phyloP scores from a whole-genome alignment of 2,113 vertebrate species.

The Chitala chitala region DNA sequence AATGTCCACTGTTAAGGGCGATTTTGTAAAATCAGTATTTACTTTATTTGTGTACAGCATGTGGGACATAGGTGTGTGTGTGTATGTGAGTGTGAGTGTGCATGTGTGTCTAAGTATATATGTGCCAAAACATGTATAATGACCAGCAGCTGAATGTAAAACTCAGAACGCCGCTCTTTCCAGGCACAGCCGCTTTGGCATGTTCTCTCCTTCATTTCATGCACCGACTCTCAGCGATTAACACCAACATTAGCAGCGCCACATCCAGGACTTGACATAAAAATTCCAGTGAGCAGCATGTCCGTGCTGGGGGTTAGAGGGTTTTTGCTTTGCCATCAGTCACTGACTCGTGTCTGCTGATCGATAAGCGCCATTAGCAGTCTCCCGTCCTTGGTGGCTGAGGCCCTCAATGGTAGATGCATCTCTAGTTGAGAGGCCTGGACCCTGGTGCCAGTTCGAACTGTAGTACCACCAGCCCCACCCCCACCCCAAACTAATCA shows the following conservation, averaged over 20 bases:
- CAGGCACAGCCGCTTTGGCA: too few species aligned
- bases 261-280: not conserved
- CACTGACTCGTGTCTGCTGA: conserved; percentile 31
- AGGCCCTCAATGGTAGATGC: not conserved
- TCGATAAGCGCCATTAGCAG: conserved; percentile 46
- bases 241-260: not conserved
- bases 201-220: too few species aligned
- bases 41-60: too few species aligned
- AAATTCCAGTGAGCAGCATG: not conserved
- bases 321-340: conserved; percentile 44
- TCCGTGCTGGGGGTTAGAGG: conserved; percentile 1
- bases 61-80: too few species aligned
- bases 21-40: too few species aligned
- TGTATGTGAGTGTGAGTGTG: too few species aligned
- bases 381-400: conserved; percentile 25
- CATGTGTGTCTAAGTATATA: too few species aligned
- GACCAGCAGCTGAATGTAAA: too few species aligned
- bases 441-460: not conserved
- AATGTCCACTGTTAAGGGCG: too few species aligned
- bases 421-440: not conserved
- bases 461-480: not conserved
- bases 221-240: not conserved
- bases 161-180: too few species aligned
- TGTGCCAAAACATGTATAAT: too few species aligned
- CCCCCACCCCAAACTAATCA: conserved; percentile 16